These are phyloP conservation scores for Scatophagus argus DNA, from an alignment of 2,113 vertebrate species.

Conservation along the genomic window DNA sequence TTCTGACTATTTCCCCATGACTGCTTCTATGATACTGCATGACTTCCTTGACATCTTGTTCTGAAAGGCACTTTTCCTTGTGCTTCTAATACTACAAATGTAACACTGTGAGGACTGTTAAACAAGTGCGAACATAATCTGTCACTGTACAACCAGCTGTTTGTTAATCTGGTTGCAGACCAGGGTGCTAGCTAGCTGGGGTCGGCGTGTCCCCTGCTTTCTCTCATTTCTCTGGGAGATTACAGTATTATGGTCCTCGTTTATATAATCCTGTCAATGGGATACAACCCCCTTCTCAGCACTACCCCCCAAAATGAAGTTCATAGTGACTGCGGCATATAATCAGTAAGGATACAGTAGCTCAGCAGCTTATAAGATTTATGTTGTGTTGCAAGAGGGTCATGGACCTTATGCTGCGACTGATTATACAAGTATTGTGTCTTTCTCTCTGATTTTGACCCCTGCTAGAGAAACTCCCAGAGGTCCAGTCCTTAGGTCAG, in stretches of 20 bases:
- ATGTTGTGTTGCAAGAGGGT: conserved; percentile 51
- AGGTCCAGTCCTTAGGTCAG: not conserved
- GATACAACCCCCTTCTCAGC: conserved; percentile 62
- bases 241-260: conserved; percentile 73
- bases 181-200: conserved; percentile 46
- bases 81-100: not conserved
- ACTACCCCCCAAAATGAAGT: conserved; percentile 63
- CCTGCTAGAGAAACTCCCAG: not conserved
- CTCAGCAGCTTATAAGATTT: conserved; percentile 65
- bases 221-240: conserved; percentile 74
- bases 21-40: conserved; percentile 9
- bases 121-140: conserved; percentile 65
- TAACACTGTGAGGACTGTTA: conserved; percentile 7
- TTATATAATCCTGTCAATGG: conserved; percentile 80
- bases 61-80: not conserved
- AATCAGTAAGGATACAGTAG: conserved; percentile 65
- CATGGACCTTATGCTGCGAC: conserved; percentile 56
- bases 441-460: conserved; percentile 46
- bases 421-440: conserved; percentile 61
- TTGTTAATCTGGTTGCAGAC: conserved; percentile 55
- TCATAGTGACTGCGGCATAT: conserved; percentile 55
- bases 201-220: conserved; percentile 40
- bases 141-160: conserved; percentile 55
- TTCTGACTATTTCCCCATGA: conserved; percentile 15
- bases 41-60: conserved; percentile 4